Percentiles rank a stretch among this genome's conserved stretches.
Conservation (phyloP, 2,113 vertebrate species). For the Syngnathus typhle region DNA sequence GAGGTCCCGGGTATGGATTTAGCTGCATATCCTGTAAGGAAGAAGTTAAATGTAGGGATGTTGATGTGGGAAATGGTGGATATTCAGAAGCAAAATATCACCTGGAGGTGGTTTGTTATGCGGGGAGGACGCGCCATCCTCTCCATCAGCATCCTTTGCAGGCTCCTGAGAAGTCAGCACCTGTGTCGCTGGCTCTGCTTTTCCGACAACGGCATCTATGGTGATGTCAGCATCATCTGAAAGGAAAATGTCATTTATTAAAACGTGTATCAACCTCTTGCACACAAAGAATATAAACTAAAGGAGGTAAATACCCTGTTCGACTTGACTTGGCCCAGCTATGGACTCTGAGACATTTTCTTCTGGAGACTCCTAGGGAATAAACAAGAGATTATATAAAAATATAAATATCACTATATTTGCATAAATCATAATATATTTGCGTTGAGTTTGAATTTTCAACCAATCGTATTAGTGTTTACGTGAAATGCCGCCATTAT, state of each 20-base stretch:
- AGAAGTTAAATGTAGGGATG: not conserved
- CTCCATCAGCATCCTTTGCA: slow-evolving; percentile 27
- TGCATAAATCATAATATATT: not conserved
- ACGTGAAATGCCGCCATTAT: slow-evolving; percentile 26
- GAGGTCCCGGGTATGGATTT: slow-evolving; percentile 63
- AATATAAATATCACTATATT: too few species aligned
- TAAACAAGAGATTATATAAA: not conserved
- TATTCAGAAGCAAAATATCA: slow-evolving; percentile 17
- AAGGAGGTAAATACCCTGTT: slow-evolving; percentile 32
- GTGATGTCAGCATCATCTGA: slow-evolving; percentile 41
- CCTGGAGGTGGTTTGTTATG: slow-evolving; percentile 62
- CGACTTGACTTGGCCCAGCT: slow-evolving; percentile 31
- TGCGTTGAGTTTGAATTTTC: not conserved
- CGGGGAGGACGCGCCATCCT: slow-evolving; percentile 40
- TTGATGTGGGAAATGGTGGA: not conserved
- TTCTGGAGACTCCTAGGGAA: slow-evolving; percentile 35
- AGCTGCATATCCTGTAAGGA: slow-evolving; percentile 69
- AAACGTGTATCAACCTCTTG: not conserved
- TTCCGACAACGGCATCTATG: slow-evolving; percentile 19
- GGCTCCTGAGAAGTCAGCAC: slow-evolving; percentile 21
- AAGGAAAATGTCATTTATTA: slow-evolving; percentile 2
- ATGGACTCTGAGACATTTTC: slow-evolving; percentile 29
- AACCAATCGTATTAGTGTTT: slow-evolving; percentile 18
- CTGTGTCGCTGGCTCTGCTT: slow-evolving; percentile 29
- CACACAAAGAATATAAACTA: not conserved